Conservation (phyloP, 2,888 invertebrate species). For the Arrhopalites spinosus region DNA sequence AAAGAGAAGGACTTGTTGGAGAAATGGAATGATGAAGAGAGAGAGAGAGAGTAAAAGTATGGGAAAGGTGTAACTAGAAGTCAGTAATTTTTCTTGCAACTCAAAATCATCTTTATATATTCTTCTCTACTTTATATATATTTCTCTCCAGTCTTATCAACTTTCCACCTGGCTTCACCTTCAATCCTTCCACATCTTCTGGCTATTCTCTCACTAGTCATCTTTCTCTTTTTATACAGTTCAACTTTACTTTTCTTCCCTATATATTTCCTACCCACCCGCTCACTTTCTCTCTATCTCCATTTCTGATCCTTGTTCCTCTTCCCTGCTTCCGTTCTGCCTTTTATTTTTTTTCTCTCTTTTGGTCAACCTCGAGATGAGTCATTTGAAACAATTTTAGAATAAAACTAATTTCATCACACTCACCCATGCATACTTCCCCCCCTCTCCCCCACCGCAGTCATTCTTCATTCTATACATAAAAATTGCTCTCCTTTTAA, state of each 20-base stretch:
- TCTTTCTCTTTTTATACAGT: not conserved
- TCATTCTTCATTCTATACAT: no score
- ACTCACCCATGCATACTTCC: no score
- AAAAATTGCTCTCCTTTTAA: no score
- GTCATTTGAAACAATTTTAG: not conserved
- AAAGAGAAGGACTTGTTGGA: no score
- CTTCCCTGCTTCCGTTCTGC: not conserved
- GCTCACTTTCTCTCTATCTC: not conserved
- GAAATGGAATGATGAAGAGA: not conserved
- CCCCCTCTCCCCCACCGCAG: no score
- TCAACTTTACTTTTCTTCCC: not conserved
- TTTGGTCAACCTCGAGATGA: not conserved
- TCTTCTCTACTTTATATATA: not conserved
- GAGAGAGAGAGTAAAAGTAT: not conserved
- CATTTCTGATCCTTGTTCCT: conserved; percentile 1
- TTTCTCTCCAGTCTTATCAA: conserved; percentile 7
- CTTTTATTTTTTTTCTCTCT: not conserved
- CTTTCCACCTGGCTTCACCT: conserved; percentile 27
- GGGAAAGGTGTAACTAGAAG: not conserved
- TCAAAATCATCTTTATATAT: not conserved
- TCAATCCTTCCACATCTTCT: not conserved
- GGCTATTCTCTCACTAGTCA: not conserved
- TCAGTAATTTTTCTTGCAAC: conserved; percentile 8
- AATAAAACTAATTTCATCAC: not conserved
- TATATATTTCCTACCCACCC: not conserved